Base-by-base conservation (phyloP, 2,113 vertebrate species). In the western clawed frog (Xenopus tropicalis) region DNA sequence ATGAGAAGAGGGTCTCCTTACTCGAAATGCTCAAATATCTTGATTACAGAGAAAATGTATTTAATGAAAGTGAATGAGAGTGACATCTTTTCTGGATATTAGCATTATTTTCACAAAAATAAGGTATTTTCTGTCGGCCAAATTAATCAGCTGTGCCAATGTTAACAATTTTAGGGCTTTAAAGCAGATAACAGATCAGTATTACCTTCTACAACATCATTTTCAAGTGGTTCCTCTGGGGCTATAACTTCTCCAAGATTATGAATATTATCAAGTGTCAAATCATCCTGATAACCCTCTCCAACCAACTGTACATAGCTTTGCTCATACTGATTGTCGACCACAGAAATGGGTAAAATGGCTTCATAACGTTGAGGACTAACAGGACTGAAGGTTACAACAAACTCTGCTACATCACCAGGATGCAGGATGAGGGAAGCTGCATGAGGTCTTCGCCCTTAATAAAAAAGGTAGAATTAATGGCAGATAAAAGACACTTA, bases 251-350 rank as follows among this genome's bases (percentile, higher is more conserved):
- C 81, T 72, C n/a, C 61, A 0, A 6, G 77, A 14, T 85, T 85
- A 0, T 79, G 86, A 74, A 96, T 83, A 80, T 94, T 93, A 79
- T 93, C 90, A 9, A 98, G 61, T 0, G 91, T 91, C 80, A 97
- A 66, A 1, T 93, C 86, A 24, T 94, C 91, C 76, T 88, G 77
- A 4, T 91, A 94, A 61, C 93, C 87, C 67, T 96, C 93, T 1
- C 89, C 96, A 11, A 82, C 72, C 75, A 97, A 58, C 57, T 81
- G 85, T 68, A 98, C 83, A 54, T 52, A 5, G 11, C 80, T 91
- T 4, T 89, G 86, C 66, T 90, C 88, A 4, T 89, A 92, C 3
- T 85, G 89, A 77, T 89, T 92, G 83, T 92, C 80, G 57, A 90
- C 71, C 66, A 97, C 82, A 1, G 86, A 81, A 25, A 96, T 44